Evolutionary conservation across 2,797 vertebrate species (phyloP), one percentile per base, ranked within the genome.

Genomic region (Hipposideros larvatus): DNA sequence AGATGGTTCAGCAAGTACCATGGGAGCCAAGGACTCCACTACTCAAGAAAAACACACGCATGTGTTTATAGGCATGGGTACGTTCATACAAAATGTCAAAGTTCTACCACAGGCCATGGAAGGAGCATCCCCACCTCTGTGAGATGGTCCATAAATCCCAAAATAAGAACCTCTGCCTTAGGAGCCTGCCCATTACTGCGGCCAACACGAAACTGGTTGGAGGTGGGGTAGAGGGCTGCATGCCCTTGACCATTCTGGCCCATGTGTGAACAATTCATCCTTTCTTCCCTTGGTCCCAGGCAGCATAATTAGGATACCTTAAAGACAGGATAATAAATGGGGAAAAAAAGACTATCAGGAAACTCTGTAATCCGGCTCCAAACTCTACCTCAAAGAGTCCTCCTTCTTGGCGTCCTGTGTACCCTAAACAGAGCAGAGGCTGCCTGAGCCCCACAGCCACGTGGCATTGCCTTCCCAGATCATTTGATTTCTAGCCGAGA

Each of bases 351-450:
- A 77, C 4, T 37, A 82, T 41, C n/a, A 73, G 65, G 19, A 87
- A 94, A 34, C 37, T 86, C 90, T 68, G 28, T 26, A 74, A 91
- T 84, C 31, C 80, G 48, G 55, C 87, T 91, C 74, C 43, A 93
- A 77, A 11, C 65, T 75, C 68, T 21, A 73, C 34, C 24, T 48
- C 41, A 89, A 74, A 43, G 11, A 73, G 8, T 31, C 71, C 11
- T 48, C 77, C 48, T 68, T 90, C 63, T n/a, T 13, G 43, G 63
- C 21, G 75, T 87, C 63, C 46, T 83, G 18, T 19, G 43, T 79
- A n/a, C n/a, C 37, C 16, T n/a, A 77, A 68, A 53, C 5, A 79
- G 13, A 82, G 55, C 46, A 95, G 46, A 55, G 24, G 43, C 75
- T 91, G 28, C 34, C 61, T 63, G 16, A 83, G 63, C 63, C 55